Evolutionary conservation across 2,113 vertebrate genomes (phyloP).

Genomic region (Philantomba maxwellii): DNA sequence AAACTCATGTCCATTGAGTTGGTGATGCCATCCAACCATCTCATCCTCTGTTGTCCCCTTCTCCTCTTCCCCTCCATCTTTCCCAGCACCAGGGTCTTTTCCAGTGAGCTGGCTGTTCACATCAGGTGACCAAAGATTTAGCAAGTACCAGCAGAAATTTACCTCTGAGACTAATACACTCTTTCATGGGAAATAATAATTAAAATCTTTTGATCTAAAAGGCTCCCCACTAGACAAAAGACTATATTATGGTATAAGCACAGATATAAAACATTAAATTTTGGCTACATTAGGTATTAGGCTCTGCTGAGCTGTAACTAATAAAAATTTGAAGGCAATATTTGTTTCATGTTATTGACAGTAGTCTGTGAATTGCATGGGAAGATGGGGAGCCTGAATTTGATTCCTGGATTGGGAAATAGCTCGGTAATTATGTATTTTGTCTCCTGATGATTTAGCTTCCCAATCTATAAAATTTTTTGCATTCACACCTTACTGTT

Average conservation of each 20-base stretch:
- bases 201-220: constrained; percentile 44
- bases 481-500: neutral
- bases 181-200: neutral
- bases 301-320: neutral
- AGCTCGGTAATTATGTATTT: neutral
- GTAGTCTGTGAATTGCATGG: neutral
- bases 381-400: constrained; percentile 3
- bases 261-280: neutral
- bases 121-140: neutral
- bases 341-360: constrained; percentile 1
- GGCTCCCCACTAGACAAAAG: neutral
- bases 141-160: neutral
- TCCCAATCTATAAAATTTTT: neutral
- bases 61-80: neutral
- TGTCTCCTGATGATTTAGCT: neutral
- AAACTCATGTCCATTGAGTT: neutral
- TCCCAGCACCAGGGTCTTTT: neutral
- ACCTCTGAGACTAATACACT: neutral
- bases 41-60: neutral
- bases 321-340: constrained; percentile 16
- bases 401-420: constrained; percentile 6
- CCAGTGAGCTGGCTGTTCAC: neutral
- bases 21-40: neutral
- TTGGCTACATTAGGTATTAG: neutral
- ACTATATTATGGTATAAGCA: neutral